A percentile compares a stretch with the other conserved stretches of the same genome.
These are phyloP conservation scores for Eulimnadia texana DNA, from an alignment of 1,140 invertebrate genomes.

Conservation along the genomic window DNA sequence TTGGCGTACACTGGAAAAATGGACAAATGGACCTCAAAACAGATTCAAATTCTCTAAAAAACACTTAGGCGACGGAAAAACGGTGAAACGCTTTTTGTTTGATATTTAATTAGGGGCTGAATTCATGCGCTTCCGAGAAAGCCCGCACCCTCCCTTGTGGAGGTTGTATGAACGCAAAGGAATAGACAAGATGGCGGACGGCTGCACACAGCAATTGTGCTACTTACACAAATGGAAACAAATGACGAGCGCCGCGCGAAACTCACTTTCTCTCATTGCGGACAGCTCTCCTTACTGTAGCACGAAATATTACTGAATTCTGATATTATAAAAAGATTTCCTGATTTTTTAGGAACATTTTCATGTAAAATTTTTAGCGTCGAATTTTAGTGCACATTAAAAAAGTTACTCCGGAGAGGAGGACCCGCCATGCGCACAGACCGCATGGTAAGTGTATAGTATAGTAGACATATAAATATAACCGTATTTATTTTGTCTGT, in stretches of 20 bases:
- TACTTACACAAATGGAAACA: background rate
- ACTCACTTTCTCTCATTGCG: too few relatives aligned
- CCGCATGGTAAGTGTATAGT: too few relatives aligned
- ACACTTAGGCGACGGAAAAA: background rate
- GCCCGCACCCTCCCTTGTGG: background rate
- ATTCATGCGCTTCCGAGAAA: background rate
- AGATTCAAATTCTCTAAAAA: background rate
- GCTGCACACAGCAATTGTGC: background rate
- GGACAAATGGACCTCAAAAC: background rate
- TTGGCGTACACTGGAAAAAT: background rate
- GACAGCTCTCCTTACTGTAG: too few relatives aligned
- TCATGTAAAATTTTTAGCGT: too few relatives aligned
- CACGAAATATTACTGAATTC: too few relatives aligned
- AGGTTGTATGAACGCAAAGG: background rate
- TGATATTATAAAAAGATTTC: too few relatives aligned
- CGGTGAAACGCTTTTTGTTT: background rate
- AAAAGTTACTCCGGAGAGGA: too few relatives aligned
- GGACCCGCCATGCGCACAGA: too few relatives aligned
- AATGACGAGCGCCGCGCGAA: background rate
- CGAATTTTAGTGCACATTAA: too few relatives aligned
- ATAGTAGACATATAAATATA: too few relatives aligned
- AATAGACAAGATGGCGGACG: background rate
- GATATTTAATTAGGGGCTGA: background rate
- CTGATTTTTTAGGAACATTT: too few relatives aligned
- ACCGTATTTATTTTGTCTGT: too few relatives aligned